These are phyloP conservation scores for Tethya wilhelma DNA, from an alignment of 37 sponge, comb jelly and placozoan species.

Conservation along the genomic window DNA sequence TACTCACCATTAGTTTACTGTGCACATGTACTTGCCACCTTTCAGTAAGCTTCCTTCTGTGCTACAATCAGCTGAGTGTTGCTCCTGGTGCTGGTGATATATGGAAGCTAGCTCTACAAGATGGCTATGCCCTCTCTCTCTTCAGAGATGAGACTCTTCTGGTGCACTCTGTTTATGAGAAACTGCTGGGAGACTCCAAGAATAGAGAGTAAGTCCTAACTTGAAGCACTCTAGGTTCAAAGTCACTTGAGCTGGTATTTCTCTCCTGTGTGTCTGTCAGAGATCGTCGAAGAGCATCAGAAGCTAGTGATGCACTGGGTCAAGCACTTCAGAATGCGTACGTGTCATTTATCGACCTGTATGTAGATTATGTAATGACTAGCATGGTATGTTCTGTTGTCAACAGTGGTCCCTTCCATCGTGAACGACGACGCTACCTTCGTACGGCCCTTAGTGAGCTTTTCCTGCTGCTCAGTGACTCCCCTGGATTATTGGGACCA, in stretches of 20 bases:
- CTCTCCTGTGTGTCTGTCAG: conserved; percentile 12
- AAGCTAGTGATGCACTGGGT: conserved; percentile 52
- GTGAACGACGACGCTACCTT: conserved; percentile 80
- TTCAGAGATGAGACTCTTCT: conserved; percentile 67
- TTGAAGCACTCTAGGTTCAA: no score
- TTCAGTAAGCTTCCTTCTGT: conserved; percentile 78
- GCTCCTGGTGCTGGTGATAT: conserved; percentile 67
- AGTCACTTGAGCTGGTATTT: background rate
- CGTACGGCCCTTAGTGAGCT: conserved; percentile 80
- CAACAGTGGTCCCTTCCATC: conserved; percentile 68
- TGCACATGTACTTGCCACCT: background rate
- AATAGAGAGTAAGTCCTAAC: conserved; percentile 54
- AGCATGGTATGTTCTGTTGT: background rate
- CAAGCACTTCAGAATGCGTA: conserved; percentile 72
- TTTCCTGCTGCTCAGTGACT: conserved; percentile 70
- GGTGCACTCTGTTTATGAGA: conserved; percentile 70
- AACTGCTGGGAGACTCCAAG: conserved; percentile 50
- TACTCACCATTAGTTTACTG: background rate
- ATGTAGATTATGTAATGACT: background rate
- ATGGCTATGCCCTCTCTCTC: conserved; percentile 80
- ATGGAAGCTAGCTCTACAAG: conserved; percentile 87
- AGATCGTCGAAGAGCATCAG: conserved; percentile 53
- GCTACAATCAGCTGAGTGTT: conserved; percentile 51
- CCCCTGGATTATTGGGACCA: conserved; percentile 91
- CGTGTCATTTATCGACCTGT: conserved; percentile 15